Conservation (phyloP, 2,888 invertebrate species). For the Gryllus longicercus region DNA sequence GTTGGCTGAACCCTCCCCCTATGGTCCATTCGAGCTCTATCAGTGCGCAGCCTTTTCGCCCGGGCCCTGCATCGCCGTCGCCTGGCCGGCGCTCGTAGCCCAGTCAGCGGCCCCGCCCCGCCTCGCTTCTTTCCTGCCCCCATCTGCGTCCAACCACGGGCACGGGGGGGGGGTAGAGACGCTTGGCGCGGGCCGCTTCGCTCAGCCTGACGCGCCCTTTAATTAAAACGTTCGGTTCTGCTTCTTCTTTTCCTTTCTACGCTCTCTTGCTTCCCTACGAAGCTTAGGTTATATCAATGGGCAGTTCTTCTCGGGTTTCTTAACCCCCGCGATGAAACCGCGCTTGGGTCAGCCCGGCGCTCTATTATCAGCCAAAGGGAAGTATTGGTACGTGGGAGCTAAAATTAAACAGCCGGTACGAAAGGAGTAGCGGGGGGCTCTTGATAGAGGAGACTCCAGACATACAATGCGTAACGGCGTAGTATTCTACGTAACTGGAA, state of each 20-base stretch:
- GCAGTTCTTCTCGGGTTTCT: too few relatives aligned
- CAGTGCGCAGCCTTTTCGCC: too few relatives aligned
- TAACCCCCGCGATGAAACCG: too few relatives aligned
- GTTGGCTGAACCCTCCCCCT: too few relatives aligned
- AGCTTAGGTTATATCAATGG: too few relatives aligned
- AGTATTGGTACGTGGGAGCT: neutral
- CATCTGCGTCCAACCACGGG: too few relatives aligned
- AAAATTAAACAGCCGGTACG: neutral
- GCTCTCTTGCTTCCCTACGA: neutral
- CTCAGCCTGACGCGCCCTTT: neutral
- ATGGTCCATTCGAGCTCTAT: too few relatives aligned
- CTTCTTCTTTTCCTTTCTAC: conserved; percentile 7
- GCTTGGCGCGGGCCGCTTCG: neutral
- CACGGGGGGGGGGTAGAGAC: neutral
- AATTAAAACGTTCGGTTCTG: conserved; percentile 17
- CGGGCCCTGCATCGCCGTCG: too few relatives aligned
- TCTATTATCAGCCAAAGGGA: too few relatives aligned
- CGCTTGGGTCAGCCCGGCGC: too few relatives aligned
- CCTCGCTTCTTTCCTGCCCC: neutral
- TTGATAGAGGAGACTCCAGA: neutral
- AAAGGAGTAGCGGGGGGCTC: neutral
- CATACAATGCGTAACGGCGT: neutral
- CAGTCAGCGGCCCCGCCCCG: neutral
- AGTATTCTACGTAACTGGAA: neutral
- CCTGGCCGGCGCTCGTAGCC: too few relatives aligned